phyloP scores from a whole-genome alignment of 2,113 vertebrate species.

The Daubentonia madagascariensis region DNA sequence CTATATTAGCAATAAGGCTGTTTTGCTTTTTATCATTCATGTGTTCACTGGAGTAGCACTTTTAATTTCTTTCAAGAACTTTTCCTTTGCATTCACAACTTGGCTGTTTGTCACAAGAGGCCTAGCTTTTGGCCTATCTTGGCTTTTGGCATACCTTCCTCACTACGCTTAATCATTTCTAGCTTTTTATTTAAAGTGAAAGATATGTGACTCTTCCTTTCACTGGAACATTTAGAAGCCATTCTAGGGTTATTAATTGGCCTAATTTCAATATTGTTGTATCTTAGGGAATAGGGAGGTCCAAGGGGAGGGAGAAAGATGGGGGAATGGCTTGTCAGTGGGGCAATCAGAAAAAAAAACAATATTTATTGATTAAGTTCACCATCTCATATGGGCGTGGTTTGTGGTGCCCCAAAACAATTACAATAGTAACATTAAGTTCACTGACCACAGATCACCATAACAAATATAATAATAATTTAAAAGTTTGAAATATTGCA shows the following conservation, averaged over 20 bases:
- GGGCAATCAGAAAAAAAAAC: background rate
- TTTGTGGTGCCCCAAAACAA: background rate
- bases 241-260: background rate
- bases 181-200: background rate
- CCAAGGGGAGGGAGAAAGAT: background rate
- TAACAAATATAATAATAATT: background rate
- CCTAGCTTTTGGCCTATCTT: background rate
- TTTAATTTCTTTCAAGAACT: background rate
- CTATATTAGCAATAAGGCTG: background rate
- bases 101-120: background rate
- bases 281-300: background rate
- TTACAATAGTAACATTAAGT: background rate
- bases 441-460: background rate
- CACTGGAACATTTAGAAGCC: background rate
- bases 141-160: background rate
- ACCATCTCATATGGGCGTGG: background rate
- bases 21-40: background rate
- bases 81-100: background rate
- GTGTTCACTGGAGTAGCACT: background rate
- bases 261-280: background rate
- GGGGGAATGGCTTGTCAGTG: background rate
- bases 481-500: background rate
- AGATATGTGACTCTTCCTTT: background rate
- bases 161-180: background rate
- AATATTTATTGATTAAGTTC: background rate